Evolutionary conservation across 2,888 invertebrate species (phyloP), one percentile per base, ranked within the genome.

Genomic region (Spisula solida): DNA sequence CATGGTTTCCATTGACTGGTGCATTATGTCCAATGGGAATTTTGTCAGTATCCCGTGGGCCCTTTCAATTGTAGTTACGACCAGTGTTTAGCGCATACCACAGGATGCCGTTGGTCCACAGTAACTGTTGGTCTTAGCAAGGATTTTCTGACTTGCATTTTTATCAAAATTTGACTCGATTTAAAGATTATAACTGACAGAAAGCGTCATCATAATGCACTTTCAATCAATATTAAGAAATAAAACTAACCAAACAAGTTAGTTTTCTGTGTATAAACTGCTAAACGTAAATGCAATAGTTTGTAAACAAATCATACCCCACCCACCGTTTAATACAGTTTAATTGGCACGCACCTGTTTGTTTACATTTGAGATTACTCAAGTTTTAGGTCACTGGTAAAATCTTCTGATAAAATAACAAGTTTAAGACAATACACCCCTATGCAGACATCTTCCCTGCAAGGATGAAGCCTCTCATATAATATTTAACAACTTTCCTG

Each of bases 281-380:
- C 10, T 66, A 66, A 25, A 66, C 25, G 10, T 66, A 10, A 66
- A 25, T 66, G n/a, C n/a, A 25, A 66, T 25, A 75, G 16, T 31
- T 75, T 75, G 75, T 75, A 34, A 18, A 75, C 31, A 75, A 60
- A 60, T 20, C 41, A 10, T 85, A 90, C 90, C 90, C 90, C 90
- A 90, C 90, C 90, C 90, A 88, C 88, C 55, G 75, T 83, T 80
- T 87, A 80, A 56, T 80, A 82, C 20, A 55, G 55, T 78, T 78
- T 34, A 80, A 84, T 66, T 79, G 47, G 29, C 83, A 86, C 85
- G 89, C 89, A 91, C 91, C 91, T 91, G 91, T 91, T 85, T 83
- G 87, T 87, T 89, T 87, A 87, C 87, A 87, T 87, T 87, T 75
- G 75, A 12, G 75, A 75, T 75, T 31, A 75, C 25, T 31, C 12